Evolutionary conservation across 2,888 invertebrate species (phyloP).

Genomic region (Brachyptera putata): DNA sequence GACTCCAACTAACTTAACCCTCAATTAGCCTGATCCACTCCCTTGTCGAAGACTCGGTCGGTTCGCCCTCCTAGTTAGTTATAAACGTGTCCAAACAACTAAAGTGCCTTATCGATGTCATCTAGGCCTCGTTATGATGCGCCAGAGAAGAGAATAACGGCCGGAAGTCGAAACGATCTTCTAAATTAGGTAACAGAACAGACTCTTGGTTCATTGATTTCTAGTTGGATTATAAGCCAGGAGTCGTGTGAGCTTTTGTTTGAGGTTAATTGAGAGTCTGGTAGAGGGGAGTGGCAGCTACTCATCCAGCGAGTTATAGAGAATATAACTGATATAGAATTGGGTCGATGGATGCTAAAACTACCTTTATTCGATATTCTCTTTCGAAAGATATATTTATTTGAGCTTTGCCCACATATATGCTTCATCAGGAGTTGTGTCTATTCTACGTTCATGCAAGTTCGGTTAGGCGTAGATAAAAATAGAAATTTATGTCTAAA

Average conservation of each 20-base stretch:
- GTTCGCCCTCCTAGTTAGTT: not conserved
- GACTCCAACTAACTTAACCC: slow-evolving; percentile 4
- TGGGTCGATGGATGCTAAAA: too few relatives aligned
- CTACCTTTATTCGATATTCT: too few relatives aligned
- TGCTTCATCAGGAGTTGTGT: too few relatives aligned
- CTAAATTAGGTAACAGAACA: slow-evolving; percentile 6
- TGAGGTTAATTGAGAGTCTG: not conserved
- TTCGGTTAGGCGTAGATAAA: too few relatives aligned
- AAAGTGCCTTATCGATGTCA: not conserved
- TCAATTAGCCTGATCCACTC: not conserved
- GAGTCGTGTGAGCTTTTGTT: not conserved
- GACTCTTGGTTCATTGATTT: not conserved
- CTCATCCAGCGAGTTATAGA: too few relatives aligned
- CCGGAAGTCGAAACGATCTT: slow-evolving; percentile 29
- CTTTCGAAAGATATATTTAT: too few relatives aligned
- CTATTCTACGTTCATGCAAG: too few relatives aligned
- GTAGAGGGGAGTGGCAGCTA: too few relatives aligned
- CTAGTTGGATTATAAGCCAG: not conserved
- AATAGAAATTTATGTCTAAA: too few relatives aligned
- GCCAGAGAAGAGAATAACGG: slow-evolving; percentile 12
- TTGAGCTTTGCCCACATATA: too few relatives aligned
- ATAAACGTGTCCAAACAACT: not conserved
- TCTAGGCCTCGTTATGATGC: slow-evolving; percentile 1
- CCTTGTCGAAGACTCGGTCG: not conserved
- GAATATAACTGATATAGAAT: too few relatives aligned